Evolutionary conservation across 2,888 invertebrate genomes (phyloP).

Genomic region (Meiosimyza decipiens): DNA sequence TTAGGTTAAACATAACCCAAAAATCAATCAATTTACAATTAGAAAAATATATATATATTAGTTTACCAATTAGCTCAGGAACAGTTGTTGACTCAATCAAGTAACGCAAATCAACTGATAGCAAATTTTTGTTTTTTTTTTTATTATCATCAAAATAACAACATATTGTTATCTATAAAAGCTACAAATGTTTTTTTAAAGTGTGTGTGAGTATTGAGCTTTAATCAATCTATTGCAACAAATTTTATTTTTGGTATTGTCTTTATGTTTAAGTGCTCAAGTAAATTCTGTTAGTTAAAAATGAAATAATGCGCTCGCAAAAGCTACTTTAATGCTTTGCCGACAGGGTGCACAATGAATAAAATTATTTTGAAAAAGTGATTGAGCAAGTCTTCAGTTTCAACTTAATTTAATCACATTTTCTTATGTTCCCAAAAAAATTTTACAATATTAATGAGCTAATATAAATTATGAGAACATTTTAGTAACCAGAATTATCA

Average conservation of each 20-base stretch:
- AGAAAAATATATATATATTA: background rate
- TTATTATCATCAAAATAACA: background rate
- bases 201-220: conserved; percentile 20
- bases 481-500: background rate
- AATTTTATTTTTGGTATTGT: too few relatives aligned
- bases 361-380: too few relatives aligned
- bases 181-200: background rate
- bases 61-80: background rate
- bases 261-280: too few relatives aligned
- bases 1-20: background rate
- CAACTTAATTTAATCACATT: too few relatives aligned
- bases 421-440: too few relatives aligned
- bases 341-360: too few relatives aligned
- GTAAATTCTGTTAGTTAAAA: too few relatives aligned
- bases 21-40: background rate
- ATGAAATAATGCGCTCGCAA: too few relatives aligned
- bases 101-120: conserved; percentile 1
- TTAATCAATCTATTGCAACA: background rate
- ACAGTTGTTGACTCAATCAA: conserved; percentile 10
- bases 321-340: too few relatives aligned
- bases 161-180: conserved; percentile 12
- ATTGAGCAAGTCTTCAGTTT: too few relatives aligned
- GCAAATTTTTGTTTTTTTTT: background rate
- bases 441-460: background rate
- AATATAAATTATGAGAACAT: conserved; percentile 9